These are phyloP conservation scores for Argyrosomus regius DNA, from an alignment of 2,797 vertebrate species.

Conservation along the genomic window DNA sequence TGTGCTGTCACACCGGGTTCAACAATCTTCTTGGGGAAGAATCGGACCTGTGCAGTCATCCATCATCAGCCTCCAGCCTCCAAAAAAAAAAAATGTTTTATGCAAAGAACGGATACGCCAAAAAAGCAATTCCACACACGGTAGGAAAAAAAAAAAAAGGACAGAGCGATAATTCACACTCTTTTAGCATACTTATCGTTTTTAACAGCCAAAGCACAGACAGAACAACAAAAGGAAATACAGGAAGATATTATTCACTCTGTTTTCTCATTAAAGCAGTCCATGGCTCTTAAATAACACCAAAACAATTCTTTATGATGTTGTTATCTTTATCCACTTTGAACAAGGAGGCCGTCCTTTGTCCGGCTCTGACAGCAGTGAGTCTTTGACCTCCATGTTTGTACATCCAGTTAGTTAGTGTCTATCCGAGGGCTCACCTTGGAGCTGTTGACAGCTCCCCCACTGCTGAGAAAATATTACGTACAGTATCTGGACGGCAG, in stretches of 20 bases:
- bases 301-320: background rate
- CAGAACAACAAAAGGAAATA: slow-evolving; percentile 7
- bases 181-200: slow-evolving; percentile 17
- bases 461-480: slow-evolving; percentile 33
- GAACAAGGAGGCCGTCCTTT: slow-evolving; percentile 3
- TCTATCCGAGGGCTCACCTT: slow-evolving; percentile 52
- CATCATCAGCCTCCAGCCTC: slow-evolving; percentile 38
- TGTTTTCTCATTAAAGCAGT: slow-evolving; percentile 4
- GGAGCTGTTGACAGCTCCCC: slow-evolving; percentile 54
- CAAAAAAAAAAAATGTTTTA: slow-evolving; percentile 38
- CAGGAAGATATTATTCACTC: background rate
- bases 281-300: slow-evolving; percentile 13
- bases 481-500: slow-evolving; percentile 32
- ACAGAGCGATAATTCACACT: slow-evolving; percentile 13
- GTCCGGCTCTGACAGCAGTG: slow-evolving; percentile 25
- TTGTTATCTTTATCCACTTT: slow-evolving; percentile 4
- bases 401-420: slow-evolving; percentile 39
- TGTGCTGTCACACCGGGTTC: slow-evolving; percentile 46
- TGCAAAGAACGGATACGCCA: slow-evolving; percentile 41
- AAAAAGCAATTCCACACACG: slow-evolving; percentile 34
- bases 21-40: slow-evolving; percentile 13
- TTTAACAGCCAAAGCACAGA: slow-evolving; percentile 29
- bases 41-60: slow-evolving; percentile 40
- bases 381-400: slow-evolving; percentile 42
- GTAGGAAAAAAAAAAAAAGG: background rate